Evolutionary conservation across 2,113 vertebrate species (phyloP), one percentile per base, ranked within the genome.

Genomic region (Ophiodon elongatus): DNA sequence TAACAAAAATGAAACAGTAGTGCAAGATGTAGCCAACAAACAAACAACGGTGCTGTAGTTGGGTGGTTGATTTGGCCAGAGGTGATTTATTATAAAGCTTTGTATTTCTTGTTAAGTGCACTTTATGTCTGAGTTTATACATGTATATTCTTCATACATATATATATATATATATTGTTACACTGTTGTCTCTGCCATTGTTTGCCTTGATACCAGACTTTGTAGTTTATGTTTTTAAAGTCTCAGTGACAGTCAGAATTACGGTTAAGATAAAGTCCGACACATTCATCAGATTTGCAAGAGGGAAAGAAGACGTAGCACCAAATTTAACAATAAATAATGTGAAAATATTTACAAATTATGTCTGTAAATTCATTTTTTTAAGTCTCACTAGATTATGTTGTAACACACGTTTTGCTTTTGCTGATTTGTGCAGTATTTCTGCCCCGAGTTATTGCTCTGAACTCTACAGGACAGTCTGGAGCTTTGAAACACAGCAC

Each of bases 401-500:
- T 72, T 27, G 37, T 81, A 47, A 43, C 2, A 1, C 6, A 29
- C 6, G 9, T 33, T 59, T 71, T 41, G 0, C 0, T 29, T 21
- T 64, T 37, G 21, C 2, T 77, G 43, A 43, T 15, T 29, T 8
- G 21, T 29, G 23, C 3, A 56, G 25, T 41, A 1, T 41, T 79
- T 66, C 43, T 70, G 7, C 13, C 17, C 10, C 9, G 23, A 54
- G 17, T 65, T 45, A 47, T 17, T 27, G 25, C 25, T 3, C 8
- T 68, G 52, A n/a, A 11, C 91, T 72, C 45, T 74, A 86, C 86
- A 81, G 82, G 88, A 85, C 89, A 87, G 73, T 72, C 35, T 87
- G 39, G 50, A 83, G 80, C 69, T 33, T 45, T 14, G 4, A n/a
- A 50, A 31, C 78, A 7, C 8, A 69, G 21, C 41, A 37, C 8